phyloP scores from a whole-genome alignment of 1,140 invertebrate species.

The Eubasilissa regina region DNA sequence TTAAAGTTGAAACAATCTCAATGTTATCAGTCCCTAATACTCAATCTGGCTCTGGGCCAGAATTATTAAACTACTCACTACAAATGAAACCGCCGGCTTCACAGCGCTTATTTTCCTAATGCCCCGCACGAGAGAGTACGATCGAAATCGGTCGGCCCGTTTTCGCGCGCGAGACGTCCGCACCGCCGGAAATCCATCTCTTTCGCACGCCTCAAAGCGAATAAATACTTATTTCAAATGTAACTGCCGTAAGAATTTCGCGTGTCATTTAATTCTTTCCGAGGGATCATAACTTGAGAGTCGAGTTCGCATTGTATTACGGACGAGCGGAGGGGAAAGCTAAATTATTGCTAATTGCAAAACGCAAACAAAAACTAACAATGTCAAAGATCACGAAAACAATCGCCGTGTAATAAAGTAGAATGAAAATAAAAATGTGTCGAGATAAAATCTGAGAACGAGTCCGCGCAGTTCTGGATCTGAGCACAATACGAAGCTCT shows the following conservation, averaged over 20 bases:
- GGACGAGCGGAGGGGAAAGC: neutral
- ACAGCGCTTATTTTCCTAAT: constrained; percentile 32
- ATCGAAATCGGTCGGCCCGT: neutral
- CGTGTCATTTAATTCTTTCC: constrained; percentile 53
- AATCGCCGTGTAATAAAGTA: constrained; percentile 16
- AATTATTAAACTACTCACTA: constrained; percentile 56
- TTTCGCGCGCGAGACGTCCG: neutral
- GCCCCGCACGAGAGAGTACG: neutral
- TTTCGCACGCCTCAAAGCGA: neutral
- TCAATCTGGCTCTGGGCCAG: constrained; percentile 53
- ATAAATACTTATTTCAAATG: constrained; percentile 47
- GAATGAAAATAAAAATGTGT: constrained; percentile 24
- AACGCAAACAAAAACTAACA: constrained; percentile 29
- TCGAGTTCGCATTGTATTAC: neutral
- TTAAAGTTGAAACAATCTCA: constrained; percentile 28
- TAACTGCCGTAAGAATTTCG: constrained; percentile 51
- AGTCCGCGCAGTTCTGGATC: constrained; percentile 8
- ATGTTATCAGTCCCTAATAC: constrained; percentile 51
- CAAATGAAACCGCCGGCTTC: constrained; percentile 32
- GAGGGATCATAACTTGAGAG: constrained; percentile 35
- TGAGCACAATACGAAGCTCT: constrained; percentile 13
- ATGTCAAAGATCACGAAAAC: constrained; percentile 31
- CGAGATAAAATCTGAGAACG: constrained; percentile 27
- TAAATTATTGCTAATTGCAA: constrained; percentile 30
- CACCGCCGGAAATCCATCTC: neutral